Evolutionary conservation across 2,797 vertebrate species (phyloP), one percentile per base, ranked within the genome.

Genomic region (Clamator glandarius): DNA sequence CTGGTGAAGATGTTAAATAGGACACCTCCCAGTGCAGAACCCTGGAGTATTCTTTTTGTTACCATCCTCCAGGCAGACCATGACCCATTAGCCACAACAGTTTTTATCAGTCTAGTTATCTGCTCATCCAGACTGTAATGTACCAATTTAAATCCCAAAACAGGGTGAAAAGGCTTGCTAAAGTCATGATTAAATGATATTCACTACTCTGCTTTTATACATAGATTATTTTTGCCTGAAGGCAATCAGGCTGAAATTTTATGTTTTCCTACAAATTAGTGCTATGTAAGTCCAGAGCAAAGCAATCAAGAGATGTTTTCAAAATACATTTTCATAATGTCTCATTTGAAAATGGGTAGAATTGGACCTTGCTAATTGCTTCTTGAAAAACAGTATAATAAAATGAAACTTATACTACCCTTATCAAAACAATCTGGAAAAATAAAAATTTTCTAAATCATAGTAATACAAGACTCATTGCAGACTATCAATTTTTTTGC

Each of bases 361-460:
- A 86, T n/a, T 70, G 26, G 59, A 91, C 68, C 21, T 88, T 92
- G 24, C 24, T 94, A 95, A 95, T 95, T 95, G 66, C 75, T 76
- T 94, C 58, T 81, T 85, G 58, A 88, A 84, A 93, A 28, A 70
- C 35, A 15, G 23, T 68, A 75, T 84, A 94, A 74, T 84, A 86
- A 93, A 90, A 87, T 54, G 46, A 70, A 86, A 39, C 20, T 84
- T 50, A 81, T 33, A 36, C 16, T 86, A 84, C 39, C 17, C 31
- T 81, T 76, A 78, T 18, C 5, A 80, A 87, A 91, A 68, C n/a
- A 61, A 4, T 61, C 57, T n/a, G 91, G 51, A 72, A 87, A 15
- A 80, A 75, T 46, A 42, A 55, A 64, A 29, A 15, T 48, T 58
- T 95, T 79, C 5, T 96, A 92, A 82, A 95, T 95, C 86, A 23